Evolutionary conservation across 2,888 invertebrate species (phyloP), one percentile per base, ranked within the genome.

Genomic region (Malacosoma neustria): DNA sequence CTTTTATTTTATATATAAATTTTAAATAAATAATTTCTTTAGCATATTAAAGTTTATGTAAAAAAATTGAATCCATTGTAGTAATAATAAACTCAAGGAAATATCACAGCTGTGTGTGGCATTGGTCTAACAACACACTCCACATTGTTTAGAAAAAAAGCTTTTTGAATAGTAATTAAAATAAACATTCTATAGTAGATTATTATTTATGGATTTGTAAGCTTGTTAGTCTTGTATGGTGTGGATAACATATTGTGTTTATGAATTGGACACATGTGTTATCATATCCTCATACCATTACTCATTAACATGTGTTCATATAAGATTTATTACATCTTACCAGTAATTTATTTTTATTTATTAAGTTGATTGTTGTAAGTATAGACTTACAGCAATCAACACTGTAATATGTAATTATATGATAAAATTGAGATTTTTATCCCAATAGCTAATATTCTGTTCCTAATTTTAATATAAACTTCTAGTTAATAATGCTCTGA

Each of bases 181-280:
- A 72, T 54, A 72, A 69, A 73, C 61, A 59, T 41, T 39, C 33
- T 33, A 35, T 43, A 37, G 43, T 44, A 48, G 42, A 49, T 49
- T 54, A 57, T 61, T 62, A 65, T 67, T 68, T 64, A 60, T 51
- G 54, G 57, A 56, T 51, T 49, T 44, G 39, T 14, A 37, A 38
- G 39, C 42, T 44, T 48, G 44, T 41, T 40, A 50, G 44, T 47
- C 35, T 49, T 49, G 39, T 46, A 48, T 42, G 46, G 43, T 39
- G 41, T 58, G 57, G 54, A 38, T 49, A 48, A 41, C 56, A 55
- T 51, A 58, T 52, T 50, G 50, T 69, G 68, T 68, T 69, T 70
- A 65, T 54, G 47, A 54, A 57, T 54, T 49, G 44, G 44, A 50
- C 61, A 64, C 64, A 70, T 56, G 54, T 68, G 61, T 54, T 61